Conservation (phyloP, 2,113 vertebrate species). For the Bubalus kerabau region DNA sequence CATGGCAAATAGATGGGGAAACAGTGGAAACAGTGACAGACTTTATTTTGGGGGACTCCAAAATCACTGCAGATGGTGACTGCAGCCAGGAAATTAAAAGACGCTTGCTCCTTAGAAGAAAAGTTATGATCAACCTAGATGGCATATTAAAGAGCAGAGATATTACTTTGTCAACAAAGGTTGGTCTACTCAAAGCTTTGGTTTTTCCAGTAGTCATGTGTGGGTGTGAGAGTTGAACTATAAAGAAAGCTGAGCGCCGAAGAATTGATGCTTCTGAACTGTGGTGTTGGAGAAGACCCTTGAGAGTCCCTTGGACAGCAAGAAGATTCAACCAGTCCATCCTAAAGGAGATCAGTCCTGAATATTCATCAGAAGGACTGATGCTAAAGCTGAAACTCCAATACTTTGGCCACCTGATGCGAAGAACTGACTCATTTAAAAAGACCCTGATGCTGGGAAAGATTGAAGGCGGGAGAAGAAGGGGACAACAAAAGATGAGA, state of each 20-base stretch:
- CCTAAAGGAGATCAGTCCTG: neutral
- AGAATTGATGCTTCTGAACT: neutral
- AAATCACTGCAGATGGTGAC: neutral
- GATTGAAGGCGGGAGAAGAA: neutral
- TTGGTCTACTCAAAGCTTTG: fast-evolving
- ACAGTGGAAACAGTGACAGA: neutral
- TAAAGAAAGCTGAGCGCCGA: fast-evolving
- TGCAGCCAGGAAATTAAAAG: neutral
- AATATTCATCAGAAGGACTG: neutral
- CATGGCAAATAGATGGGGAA: neutral
- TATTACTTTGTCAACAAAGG: neutral
- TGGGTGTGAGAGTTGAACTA: neutral
- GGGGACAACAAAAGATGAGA: neutral
- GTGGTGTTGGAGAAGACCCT: neutral
- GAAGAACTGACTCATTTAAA: neutral
- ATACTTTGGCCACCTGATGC: neutral
- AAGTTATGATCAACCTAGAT: neutral
- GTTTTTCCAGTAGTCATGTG: neutral
- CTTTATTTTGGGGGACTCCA: neutral
- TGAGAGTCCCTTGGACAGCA: neutral
- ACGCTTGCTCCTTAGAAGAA: neutral
- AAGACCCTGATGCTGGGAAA: neutral
- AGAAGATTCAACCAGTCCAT: neutral
- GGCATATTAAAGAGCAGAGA: neutral
- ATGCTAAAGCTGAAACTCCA: neutral